These are phyloP conservation scores for Cyanoramphus novaezelandiae DNA, from an alignment of 2,113 vertebrate species.

Conservation along the genomic window DNA sequence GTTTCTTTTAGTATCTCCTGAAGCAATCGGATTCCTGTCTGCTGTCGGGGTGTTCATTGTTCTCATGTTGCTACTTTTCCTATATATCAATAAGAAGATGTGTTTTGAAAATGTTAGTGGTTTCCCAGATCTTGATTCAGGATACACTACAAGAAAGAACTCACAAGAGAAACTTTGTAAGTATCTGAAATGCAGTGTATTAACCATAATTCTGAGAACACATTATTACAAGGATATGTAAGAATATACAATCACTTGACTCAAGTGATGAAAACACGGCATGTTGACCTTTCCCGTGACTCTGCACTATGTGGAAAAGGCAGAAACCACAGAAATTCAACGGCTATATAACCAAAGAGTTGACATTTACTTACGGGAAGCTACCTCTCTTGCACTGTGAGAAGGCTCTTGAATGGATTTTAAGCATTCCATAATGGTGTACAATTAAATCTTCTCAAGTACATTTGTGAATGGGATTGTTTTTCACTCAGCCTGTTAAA, in stretches of 20 bases:
- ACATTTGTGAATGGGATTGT: background rate
- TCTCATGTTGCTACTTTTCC: slow-evolving; percentile 92
- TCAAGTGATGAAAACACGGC: background rate
- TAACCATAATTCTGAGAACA: background rate
- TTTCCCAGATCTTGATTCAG: slow-evolving; percentile 88
- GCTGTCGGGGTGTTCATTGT: slow-evolving; percentile 92
- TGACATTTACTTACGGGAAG: background rate
- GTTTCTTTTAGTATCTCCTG: slow-evolving; percentile 90
- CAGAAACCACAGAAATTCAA: background rate
- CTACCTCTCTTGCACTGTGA: background rate
- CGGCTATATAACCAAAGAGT: background rate
- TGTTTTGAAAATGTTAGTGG: slow-evolving; percentile 88
- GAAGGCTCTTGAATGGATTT: background rate
- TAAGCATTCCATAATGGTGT: background rate
- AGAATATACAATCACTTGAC: background rate
- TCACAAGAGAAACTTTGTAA: slow-evolving; percentile 83
- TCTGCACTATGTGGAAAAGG: background rate
- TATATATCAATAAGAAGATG: slow-evolving; percentile 98
- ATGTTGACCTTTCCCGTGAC: background rate
- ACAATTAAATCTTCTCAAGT: background rate
- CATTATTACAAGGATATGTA: background rate
- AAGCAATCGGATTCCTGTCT: slow-evolving; percentile 94
- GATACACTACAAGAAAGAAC: slow-evolving; percentile 83
- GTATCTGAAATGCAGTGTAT: slow-evolving; percentile 36
- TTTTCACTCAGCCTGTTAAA: background rate